phyloP scores from a whole-genome alignment of 2,888 invertebrate species.

The Drosophila cracens region DNA sequence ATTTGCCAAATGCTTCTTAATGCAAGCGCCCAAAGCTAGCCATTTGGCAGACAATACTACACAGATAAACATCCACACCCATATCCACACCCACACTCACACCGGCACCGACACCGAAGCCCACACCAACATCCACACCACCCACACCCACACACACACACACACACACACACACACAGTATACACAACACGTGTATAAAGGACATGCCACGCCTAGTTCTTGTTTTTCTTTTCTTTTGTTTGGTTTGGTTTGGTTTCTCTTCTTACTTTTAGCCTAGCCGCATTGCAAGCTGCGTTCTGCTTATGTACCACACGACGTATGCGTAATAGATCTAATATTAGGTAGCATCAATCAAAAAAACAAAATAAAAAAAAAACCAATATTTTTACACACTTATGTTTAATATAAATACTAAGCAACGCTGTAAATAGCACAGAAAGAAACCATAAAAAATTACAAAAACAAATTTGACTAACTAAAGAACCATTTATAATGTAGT shows the following conservation, averaged over 20 bases:
- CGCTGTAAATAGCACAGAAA: slow-evolving; percentile 60
- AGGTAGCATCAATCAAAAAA: slow-evolving; percentile 43
- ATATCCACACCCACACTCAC: slow-evolving; percentile 5
- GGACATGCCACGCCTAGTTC: slow-evolving; percentile 56
- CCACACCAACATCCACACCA: slow-evolving; percentile 3
- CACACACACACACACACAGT: slow-evolving; percentile 13
- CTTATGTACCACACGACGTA: slow-evolving; percentile 74
- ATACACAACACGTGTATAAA: slow-evolving; percentile 49
- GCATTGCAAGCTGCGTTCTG: slow-evolving; percentile 76
- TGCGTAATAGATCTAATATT: slow-evolving; percentile 61
- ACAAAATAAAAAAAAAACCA: background rate
- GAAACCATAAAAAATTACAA: slow-evolving; percentile 9
- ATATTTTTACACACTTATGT: slow-evolving; percentile 2
- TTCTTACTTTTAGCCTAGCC: slow-evolving; percentile 70
- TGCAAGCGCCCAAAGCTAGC: slow-evolving; percentile 34
- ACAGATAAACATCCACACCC: slow-evolving; percentile 6
- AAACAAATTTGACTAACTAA: slow-evolving; percentile 11
- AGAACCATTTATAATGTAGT: slow-evolving; percentile 34
- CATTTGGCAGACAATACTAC: slow-evolving; percentile 33
- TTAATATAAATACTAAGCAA: slow-evolving; percentile 35
- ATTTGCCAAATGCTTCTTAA: slow-evolving; percentile 49
- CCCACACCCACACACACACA: background rate
- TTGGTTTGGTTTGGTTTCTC: slow-evolving; percentile 39
- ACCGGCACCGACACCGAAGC: slow-evolving; percentile 2
- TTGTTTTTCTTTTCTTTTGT: slow-evolving; percentile 28